Percentiles rank a stretch among this genome's conserved stretches.
Evolutionary conservation across 1,140 invertebrate genomes (phyloP).

Genomic region (Papilio aristodemus): DNA sequence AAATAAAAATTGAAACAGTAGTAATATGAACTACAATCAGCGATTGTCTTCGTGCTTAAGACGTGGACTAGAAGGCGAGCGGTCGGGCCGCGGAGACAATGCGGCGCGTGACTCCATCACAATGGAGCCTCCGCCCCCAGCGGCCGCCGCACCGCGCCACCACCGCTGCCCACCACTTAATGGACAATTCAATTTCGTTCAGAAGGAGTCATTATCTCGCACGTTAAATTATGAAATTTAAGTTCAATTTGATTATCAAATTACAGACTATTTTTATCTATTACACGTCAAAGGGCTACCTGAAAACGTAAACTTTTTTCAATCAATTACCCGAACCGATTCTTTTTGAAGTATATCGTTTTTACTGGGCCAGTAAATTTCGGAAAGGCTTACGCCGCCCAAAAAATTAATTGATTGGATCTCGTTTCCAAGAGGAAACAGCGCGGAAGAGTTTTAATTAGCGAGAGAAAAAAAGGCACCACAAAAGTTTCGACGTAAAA

Average conservation of each 20-base stretch:
- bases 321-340: constrained; percentile 55
- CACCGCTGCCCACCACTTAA: background rate
- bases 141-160: constrained; percentile 1
- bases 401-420: constrained; percentile 80
- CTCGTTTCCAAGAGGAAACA: constrained; percentile 77
- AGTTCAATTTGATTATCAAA: constrained; percentile 23
- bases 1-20: constrained; percentile 25
- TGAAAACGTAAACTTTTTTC: constrained; percentile 45
- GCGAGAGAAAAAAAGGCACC: constrained; percentile 77
- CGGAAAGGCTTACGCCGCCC: constrained; percentile 71
- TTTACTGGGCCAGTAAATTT: constrained; percentile 73
- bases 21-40: constrained; percentile 33
- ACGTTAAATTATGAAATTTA: constrained; percentile 11
- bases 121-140: constrained; percentile 14
- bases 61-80: constrained; percentile 43
- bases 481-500: constrained; percentile 78
- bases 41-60: constrained; percentile 35
- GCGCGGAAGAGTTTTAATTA: constrained; percentile 81
- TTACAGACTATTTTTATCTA: constrained; percentile 1
- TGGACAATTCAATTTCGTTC: constrained; percentile 34
- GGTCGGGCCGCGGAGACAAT: constrained; percentile 48
- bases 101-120: constrained; percentile 55
- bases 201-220: constrained; percentile 32
- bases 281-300: constrained; percentile 11
- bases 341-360: constrained; percentile 63